Evolutionary conservation across 2,113 vertebrate species (phyloP).

Genomic region (Petrocephalus microphthalmus): DNA sequence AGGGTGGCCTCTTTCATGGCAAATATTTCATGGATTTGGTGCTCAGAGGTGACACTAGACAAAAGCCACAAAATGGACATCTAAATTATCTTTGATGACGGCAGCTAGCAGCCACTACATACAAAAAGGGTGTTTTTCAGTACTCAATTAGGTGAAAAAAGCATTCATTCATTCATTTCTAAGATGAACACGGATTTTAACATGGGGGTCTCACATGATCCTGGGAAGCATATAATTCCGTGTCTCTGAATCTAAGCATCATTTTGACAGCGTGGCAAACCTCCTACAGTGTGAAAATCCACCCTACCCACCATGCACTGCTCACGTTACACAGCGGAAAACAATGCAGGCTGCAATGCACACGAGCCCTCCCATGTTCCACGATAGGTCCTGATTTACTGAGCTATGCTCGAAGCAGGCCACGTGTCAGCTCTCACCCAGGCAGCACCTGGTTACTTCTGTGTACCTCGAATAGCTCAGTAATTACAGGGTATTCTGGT

Average conservation of each 20-base stretch:
- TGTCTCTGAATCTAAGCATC: not conserved
- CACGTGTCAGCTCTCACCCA: not conserved
- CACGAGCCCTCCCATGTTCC: not conserved
- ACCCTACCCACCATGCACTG: not conserved
- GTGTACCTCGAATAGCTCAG: not conserved
- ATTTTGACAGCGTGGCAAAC: not conserved
- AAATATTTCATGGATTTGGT: not conserved
- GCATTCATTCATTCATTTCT: not conserved
- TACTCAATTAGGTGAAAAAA: not conserved
- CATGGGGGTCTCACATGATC: not conserved
- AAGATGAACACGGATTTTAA: not conserved
- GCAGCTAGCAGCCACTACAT: not conserved
- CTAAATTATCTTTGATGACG: not conserved
- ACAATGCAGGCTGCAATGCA: not conserved
- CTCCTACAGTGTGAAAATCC: not conserved
- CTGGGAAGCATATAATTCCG: not conserved
- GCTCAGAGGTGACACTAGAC: not conserved
- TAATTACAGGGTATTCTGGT: not conserved
- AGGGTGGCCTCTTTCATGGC: not conserved
- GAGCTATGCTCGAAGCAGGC: not conserved
- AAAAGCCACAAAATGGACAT: not conserved
- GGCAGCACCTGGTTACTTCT: not conserved
- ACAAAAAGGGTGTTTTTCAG: not conserved
- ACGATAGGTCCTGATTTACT: not conserved
- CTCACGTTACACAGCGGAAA: not conserved